These are phyloP conservation scores for Protonibea diacanthus DNA, from an alignment of 2,797 vertebrate genomes.

Conservation along the genomic window DNA sequence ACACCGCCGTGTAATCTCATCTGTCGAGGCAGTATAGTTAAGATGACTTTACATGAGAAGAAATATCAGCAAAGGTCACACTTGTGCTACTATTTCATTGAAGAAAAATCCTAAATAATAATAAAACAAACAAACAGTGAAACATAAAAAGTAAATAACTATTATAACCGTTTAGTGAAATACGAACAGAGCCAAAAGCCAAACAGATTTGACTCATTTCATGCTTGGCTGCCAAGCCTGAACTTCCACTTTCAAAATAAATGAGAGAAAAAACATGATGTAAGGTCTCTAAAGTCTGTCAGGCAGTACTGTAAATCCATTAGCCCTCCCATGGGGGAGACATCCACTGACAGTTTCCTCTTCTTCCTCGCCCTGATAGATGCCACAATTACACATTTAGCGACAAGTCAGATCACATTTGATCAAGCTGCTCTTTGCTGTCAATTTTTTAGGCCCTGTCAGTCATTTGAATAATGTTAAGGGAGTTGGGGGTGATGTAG, in stretches of 20 bases:
- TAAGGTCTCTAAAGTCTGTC: slow-evolving; percentile 69
- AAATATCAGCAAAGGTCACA: slow-evolving; percentile 12
- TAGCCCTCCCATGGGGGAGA: slow-evolving; percentile 59
- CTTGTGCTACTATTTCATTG: slow-evolving; percentile 4
- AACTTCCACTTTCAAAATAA: slow-evolving; percentile 69
- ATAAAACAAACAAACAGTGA: slow-evolving; percentile 14
- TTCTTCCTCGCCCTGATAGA: slow-evolving; percentile 62
- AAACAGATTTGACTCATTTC: slow-evolving; percentile 73
- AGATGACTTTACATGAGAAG: neutral
- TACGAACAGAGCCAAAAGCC: slow-evolving; percentile 63
- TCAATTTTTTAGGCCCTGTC: slow-evolving; percentile 65
- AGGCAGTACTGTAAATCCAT: slow-evolving; percentile 73
- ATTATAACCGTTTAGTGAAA: slow-evolving; percentile 61
- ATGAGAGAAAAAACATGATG: slow-evolving; percentile 76
- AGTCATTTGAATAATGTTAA: slow-evolving; percentile 64
- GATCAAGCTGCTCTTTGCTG: slow-evolving; percentile 67
- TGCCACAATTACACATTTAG: slow-evolving; percentile 70
- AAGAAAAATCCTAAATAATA: slow-evolving; percentile 21
- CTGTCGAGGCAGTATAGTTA: neutral
- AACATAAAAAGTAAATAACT: slow-evolving; percentile 41
- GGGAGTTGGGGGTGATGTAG: slow-evolving; percentile 34
- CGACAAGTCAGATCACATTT: slow-evolving; percentile 69
- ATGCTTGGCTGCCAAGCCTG: slow-evolving; percentile 65
- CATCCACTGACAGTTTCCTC: slow-evolving; percentile 55
- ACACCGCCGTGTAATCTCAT: neutral